Evolutionary conservation across 64 coral and sea anemone species (phyloP).

Genomic region (Catalaphyllia jardinei): DNA sequence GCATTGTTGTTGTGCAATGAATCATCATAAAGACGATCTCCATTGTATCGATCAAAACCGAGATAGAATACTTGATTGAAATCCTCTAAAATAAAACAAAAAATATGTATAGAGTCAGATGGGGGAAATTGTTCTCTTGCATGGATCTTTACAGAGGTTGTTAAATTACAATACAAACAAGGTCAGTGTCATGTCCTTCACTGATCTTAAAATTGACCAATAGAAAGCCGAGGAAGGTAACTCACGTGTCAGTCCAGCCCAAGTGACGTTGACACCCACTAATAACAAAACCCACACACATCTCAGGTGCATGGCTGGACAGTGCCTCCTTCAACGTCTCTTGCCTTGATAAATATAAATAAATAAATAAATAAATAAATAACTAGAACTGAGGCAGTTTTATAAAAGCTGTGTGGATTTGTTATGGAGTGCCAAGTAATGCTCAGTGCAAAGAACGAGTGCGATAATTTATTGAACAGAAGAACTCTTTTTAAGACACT

Average conservation of each 20-base stretch:
- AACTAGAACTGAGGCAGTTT: background rate
- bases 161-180: background rate
- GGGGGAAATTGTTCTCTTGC: background rate
- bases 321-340: constrained; percentile 9
- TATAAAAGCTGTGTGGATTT: too few species aligned
- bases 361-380: background rate
- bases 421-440: too few species aligned
- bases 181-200: background rate
- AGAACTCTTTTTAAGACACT: too few species aligned
- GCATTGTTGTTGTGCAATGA: constrained; percentile 92
- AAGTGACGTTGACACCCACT: constrained; percentile 12
- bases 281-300: constrained; percentile 24
- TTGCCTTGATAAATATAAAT: background rate
- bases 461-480: too few species aligned
- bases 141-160: background rate
- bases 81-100: constrained; percentile 74
- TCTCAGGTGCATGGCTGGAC: constrained; percentile 41
- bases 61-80: constrained; percentile 85
- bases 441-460: too few species aligned
- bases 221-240: background rate
- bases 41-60: constrained; percentile 92
- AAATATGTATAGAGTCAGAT: background rate
- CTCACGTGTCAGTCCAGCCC: constrained; percentile 46
- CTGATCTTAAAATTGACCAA: background rate
- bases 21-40: constrained; percentile 75